Conservation (phyloP, 2,888 invertebrate genomes). For the Sussaba pulchella region DNA sequence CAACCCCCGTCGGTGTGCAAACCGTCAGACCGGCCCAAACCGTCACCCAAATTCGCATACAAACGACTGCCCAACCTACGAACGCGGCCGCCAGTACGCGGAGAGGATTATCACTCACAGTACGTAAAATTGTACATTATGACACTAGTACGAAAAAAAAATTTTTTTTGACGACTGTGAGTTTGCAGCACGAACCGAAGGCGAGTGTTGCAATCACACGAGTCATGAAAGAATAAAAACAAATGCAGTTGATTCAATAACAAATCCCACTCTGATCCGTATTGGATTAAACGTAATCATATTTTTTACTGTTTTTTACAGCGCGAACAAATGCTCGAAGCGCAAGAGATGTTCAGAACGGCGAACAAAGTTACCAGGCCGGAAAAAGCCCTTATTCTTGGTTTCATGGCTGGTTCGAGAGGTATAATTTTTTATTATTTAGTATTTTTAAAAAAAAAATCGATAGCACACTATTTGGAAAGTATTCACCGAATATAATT, state of each 20-base stretch:
- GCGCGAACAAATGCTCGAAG: conserved; percentile 98
- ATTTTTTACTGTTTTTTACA: conserved; percentile 83
- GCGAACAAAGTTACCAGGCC: conserved; percentile 98
- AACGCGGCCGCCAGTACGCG: conserved; percentile 85
- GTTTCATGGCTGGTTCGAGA: conserved; percentile 99
- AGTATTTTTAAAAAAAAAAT: background rate
- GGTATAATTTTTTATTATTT: conserved; percentile 85
- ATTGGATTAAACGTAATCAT: too few species aligned
- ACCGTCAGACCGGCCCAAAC: conserved; percentile 83
- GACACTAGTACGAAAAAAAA: too few species aligned
- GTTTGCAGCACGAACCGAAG: too few species aligned
- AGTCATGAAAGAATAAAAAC: too few species aligned
- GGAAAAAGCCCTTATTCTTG: conserved; percentile 98
- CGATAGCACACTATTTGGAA: background rate
- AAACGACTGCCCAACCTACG: conserved; percentile 83
- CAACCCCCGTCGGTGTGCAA: conserved; percentile 80
- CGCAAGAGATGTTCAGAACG: conserved; percentile 98
- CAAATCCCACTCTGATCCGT: too few species aligned
- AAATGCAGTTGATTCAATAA: too few species aligned
- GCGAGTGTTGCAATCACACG: too few species aligned
- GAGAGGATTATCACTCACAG: conserved; percentile 90
- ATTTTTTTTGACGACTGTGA: too few species aligned
- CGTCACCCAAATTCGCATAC: conserved; percentile 86
- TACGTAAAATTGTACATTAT: too few species aligned
- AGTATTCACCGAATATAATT: background rate